These are phyloP conservation scores for Cettia cetti DNA, from an alignment of 2,113 vertebrate species.

Conservation along the genomic window DNA sequence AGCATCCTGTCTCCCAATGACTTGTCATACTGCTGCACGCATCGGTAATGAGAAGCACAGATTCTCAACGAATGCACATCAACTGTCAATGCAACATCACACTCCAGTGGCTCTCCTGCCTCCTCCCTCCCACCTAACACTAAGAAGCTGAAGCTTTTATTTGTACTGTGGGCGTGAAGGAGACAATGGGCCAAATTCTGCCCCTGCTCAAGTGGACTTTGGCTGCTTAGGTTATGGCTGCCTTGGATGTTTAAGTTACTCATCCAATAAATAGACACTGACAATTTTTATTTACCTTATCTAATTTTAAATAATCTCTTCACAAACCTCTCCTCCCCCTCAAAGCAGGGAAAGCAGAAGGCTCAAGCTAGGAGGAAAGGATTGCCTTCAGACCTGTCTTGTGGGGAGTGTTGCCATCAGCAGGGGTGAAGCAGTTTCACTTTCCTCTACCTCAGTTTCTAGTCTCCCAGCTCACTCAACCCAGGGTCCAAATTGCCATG, in stretches of 20 bases:
- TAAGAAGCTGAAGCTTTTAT: background rate
- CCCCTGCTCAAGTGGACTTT: background rate
- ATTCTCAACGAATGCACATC: background rate
- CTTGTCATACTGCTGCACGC: background rate
- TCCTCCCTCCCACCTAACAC: conserved; percentile 5
- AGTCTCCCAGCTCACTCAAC: background rate
- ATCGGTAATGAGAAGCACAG: background rate
- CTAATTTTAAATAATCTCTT: background rate
- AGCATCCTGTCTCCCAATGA: background rate
- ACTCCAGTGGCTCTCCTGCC: background rate
- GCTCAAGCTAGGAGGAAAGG: background rate
- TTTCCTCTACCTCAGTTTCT: background rate
- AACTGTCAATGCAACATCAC: conserved; percentile 13
- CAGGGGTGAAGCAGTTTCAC: background rate
- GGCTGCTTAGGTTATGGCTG: background rate
- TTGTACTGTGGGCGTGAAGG: conserved; percentile 1
- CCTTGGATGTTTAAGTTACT: background rate
- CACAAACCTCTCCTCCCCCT: background rate
- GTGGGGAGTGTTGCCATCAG: background rate
- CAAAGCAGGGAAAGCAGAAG: background rate
- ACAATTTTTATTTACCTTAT: background rate
- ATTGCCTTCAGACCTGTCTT: background rate
- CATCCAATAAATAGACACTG: background rate
- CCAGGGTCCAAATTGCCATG: background rate
- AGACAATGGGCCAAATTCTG: background rate